phyloP scores from a whole-genome alignment of 2,797 vertebrate genomes.

The Glossophaga mutica region DNA sequence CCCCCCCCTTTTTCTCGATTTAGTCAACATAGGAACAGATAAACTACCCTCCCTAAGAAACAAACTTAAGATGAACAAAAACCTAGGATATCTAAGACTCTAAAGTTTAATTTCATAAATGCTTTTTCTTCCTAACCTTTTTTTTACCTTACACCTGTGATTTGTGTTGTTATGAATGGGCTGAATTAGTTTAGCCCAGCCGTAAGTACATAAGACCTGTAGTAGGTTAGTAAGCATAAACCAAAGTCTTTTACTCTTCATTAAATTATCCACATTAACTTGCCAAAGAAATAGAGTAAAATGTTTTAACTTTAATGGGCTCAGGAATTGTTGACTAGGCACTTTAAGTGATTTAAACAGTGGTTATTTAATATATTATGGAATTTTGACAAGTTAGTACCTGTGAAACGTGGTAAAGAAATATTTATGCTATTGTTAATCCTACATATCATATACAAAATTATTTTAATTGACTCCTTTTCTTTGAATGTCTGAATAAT shows the following conservation, averaged over 20 bases:
- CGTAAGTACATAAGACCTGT: not conserved
- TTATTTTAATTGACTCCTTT: not conserved
- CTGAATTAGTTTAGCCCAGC: not conserved
- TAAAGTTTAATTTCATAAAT: conserved; percentile 5
- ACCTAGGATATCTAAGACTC: not conserved
- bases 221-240: not conserved
- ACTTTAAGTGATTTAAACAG: not conserved
- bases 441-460: not conserved
- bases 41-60: not conserved
- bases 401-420: not conserved
- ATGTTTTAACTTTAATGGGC: not conserved
- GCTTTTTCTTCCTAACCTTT: not conserved
- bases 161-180: not conserved
- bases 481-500: not conserved
- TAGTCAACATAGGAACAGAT: not conserved
- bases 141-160: not conserved
- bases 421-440: not conserved
- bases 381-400: not conserved
- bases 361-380: not conserved
- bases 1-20: not conserved
- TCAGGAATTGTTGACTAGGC: not conserved
- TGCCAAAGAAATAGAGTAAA: not conserved
- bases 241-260: not conserved
- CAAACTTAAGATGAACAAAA: conserved; percentile 4
- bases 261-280: not conserved